Evolutionary conservation across 2,113 vertebrate genomes (phyloP), one percentile per base, ranked within the genome.

Genomic region (Potamarius usumacintae): DNA sequence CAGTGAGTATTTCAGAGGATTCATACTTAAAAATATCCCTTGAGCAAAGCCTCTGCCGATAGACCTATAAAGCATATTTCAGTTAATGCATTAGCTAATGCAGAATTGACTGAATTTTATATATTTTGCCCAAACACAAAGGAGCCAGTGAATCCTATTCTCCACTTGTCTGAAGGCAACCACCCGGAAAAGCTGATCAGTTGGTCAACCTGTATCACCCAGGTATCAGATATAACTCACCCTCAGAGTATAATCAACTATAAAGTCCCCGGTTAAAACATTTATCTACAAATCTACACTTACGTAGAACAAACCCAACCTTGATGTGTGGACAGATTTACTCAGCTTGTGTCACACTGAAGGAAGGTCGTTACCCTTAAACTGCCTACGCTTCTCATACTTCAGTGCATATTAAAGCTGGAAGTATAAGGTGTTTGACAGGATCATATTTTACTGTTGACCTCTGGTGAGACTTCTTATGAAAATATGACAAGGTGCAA

Each of bases 401-500:
- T 53, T 30, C 15, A 22, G 25, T 34, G 48, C 74, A 20, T 53
- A 78, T 86, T 86, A 86, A 86, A 79, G 84, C 84, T 55, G 58
- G 58, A 67, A 34, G 50, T 79, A 30, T 11, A 79, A 8, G 48
- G 18, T 67, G 74, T 65, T 79, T 79, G 84, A 86, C 74, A 79
- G 84, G 50, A 79, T 78, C 30, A 4, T 52, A 79, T 86, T 86
- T 86, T 63, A 79, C 7, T 27, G 4, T 79, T 86, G 74, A 86
- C 74, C 84, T 86, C 48, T 78, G 34, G n/a, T 5, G 25, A 30
- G 48, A 18, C 25, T n/a, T 34, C 60, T 52, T 63, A 22, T 85
- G 84, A 52, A 86, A 86, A 65, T 86, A 63, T 79, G 58, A 85
- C 72, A 77, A 52, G 76, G 74, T 79, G 84, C n/a, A 34, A 53